Evolutionary conservation across 2,113 vertebrate genomes (phyloP).

Genomic region (Corythornis cristatus): DNA sequence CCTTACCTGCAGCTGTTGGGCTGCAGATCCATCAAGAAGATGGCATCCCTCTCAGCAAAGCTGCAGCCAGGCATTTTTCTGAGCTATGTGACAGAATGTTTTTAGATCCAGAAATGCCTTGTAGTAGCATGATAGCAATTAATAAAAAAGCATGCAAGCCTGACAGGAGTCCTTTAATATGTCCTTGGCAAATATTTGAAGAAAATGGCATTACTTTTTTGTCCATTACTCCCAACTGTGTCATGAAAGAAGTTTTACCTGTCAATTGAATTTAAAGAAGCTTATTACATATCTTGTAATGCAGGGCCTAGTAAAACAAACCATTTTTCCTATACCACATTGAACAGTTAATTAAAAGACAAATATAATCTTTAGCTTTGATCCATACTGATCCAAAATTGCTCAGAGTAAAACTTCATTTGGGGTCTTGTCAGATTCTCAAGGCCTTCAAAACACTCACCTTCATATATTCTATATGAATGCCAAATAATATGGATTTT

Average conservation of each 20-base stretch:
- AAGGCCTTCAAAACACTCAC: not conserved
- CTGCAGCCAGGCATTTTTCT: not conserved
- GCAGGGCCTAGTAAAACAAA: not conserved
- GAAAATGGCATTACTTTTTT: not conserved
- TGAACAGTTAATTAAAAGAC: not conserved
- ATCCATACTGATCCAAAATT: not conserved
- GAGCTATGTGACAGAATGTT: not conserved
- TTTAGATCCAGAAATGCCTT: not conserved
- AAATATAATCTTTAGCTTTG: not conserved
- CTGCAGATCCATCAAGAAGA: not conserved
- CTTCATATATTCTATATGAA: not conserved
- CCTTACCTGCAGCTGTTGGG: not conserved
- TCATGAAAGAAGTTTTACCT: not conserved
- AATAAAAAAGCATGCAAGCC: not conserved
- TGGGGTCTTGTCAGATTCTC: not conserved
- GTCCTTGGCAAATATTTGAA: constrained; percentile 8
- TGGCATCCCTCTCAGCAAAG: not conserved
- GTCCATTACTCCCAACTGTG: not conserved
- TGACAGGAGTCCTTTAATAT: not conserved
- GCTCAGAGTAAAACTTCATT: not conserved
- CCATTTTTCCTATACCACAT: not conserved
- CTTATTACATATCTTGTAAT: not conserved
- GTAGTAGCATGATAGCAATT: not conserved
- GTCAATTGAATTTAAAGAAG: not conserved
- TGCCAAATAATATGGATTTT: not conserved